Conservation (phyloP, 2,888 invertebrate species). For the Epirrhoe alternata region DNA sequence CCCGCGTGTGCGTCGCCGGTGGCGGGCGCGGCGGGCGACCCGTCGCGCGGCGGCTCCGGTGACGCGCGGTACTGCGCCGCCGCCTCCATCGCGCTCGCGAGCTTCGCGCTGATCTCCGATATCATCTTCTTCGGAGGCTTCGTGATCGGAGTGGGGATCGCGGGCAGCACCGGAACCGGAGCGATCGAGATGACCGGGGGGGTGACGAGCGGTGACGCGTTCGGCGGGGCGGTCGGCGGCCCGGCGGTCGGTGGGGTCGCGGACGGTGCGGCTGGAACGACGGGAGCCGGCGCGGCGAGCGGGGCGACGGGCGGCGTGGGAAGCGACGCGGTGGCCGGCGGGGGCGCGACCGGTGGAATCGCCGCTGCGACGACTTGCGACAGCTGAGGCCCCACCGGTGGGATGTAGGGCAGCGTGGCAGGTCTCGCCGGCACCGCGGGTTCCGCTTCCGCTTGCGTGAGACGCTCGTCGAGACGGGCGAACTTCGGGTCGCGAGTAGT, state of each 20-base stretch:
- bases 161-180: slow-evolving; percentile 30
- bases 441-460: slow-evolving; percentile 35
- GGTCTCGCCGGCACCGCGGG: slow-evolving; percentile 23
- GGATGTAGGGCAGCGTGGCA: slow-evolving; percentile 5
- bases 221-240: slow-evolving; percentile 1
- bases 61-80: slow-evolving; percentile 51
- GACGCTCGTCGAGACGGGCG: slow-evolving; percentile 57
- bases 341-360: slow-evolving; percentile 28
- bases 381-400: background rate
- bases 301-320: slow-evolving; percentile 20
- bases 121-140: slow-evolving; percentile 79
- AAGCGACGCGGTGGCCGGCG: slow-evolving; percentile 24
- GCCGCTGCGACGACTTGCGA: slow-evolving; percentile 28
- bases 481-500: slow-evolving; percentile 59
- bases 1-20: slow-evolving; percentile 50
- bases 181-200: slow-evolving; percentile 34
- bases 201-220: slow-evolving; percentile 8
- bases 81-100: slow-evolving; percentile 71
- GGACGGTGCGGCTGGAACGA: slow-evolving; percentile 23
- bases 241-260: slow-evolving; percentile 14
- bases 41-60: slow-evolving; percentile 42
- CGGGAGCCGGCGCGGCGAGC: slow-evolving; percentile 30
- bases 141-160: slow-evolving; percentile 67
- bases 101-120: slow-evolving; percentile 74
- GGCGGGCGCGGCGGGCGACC: slow-evolving; percentile 42